These are phyloP conservation scores for Trisateles emortualis DNA, from an alignment of 2,888 invertebrate species.

Conservation along the genomic window DNA sequence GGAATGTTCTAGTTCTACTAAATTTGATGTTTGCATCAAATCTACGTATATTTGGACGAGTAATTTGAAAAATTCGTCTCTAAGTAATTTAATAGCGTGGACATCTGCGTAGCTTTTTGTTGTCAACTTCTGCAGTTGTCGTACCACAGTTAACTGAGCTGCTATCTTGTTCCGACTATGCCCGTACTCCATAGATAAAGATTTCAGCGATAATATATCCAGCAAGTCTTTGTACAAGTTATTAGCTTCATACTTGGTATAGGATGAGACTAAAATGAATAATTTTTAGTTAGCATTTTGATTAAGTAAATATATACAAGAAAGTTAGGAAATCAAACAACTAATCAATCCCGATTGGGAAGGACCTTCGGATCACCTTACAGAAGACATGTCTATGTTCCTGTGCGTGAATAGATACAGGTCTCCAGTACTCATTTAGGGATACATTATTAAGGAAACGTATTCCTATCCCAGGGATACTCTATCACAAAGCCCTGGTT, in stretches of 20 bases:
- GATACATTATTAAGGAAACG: too few relatives aligned
- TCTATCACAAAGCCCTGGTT: too few relatives aligned
- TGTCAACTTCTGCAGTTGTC: slow-evolving; percentile 54
- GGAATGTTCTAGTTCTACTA: slow-evolving; percentile 51
- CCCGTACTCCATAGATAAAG: slow-evolving; percentile 44
- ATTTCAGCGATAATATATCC: slow-evolving; percentile 54
- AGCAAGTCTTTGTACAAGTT: slow-evolving; percentile 56
- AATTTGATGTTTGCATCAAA: slow-evolving; percentile 34
- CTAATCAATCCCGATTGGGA: too few relatives aligned
- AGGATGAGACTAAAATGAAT: slow-evolving; percentile 47
- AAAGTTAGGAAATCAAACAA: too few relatives aligned
- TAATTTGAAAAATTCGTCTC: slow-evolving; percentile 58
- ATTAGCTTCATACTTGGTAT: slow-evolving; percentile 61
- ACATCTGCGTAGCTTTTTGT: slow-evolving; percentile 42
- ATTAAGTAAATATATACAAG: not conserved
- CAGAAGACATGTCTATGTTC: too few relatives aligned
- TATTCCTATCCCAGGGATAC: too few relatives aligned
- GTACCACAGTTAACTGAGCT: slow-evolving; percentile 48
- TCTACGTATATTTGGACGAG: slow-evolving; percentile 59
- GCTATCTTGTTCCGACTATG: slow-evolving; percentile 48
- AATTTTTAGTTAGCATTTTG: not conserved
- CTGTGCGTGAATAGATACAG: too few relatives aligned
- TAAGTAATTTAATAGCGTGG: slow-evolving; percentile 46
- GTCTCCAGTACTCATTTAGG: too few relatives aligned
- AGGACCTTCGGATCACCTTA: too few relatives aligned